These are phyloP conservation scores for Tenthredo amoena DNA, from an alignment of 2,888 invertebrate genomes.

Conservation along the genomic window DNA sequence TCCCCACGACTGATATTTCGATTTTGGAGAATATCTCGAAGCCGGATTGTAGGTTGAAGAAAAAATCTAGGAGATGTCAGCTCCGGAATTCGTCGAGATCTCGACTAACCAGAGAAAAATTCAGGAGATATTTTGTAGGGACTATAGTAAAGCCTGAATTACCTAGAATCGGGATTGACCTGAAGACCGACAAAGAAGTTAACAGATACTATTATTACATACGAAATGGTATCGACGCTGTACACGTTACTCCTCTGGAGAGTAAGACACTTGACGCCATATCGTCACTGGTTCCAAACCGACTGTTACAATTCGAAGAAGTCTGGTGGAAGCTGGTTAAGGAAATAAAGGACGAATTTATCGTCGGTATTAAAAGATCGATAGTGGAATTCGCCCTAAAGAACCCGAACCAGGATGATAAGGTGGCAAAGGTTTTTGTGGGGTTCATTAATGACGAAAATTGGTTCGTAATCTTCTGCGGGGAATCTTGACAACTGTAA, in stretches of 20 bases:
- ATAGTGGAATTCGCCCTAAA: constrained; percentile 94
- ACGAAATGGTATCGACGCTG: constrained; percentile 93
- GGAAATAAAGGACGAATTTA: constrained; percentile 92
- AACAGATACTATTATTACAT: constrained; percentile 94
- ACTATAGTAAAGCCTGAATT: constrained; percentile 84
- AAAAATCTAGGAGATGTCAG: not conserved
- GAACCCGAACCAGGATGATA: constrained; percentile 81
- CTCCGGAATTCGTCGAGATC: constrained; percentile 67
- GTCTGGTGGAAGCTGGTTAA: constrained; percentile 83
- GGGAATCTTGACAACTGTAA: not conserved
- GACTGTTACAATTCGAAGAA: constrained; percentile 82
- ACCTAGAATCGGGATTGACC: constrained; percentile 76
- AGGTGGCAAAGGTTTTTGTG: constrained; percentile 23
- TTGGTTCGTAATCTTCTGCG: not conserved
- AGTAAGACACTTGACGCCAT: constrained; percentile 85
- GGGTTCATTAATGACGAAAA: not conserved
- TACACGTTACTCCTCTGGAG: constrained; percentile 92
- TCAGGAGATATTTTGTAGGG: constrained; percentile 88
- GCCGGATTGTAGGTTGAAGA: not conserved
- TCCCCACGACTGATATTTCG: not conserved
- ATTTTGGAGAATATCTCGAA: not conserved
- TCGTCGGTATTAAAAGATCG: constrained; percentile 93
- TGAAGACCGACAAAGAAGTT: constrained; percentile 84
- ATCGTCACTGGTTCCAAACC: constrained; percentile 82
- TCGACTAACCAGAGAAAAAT: constrained; percentile 88